A percentile compares a stretch with the other conserved stretches of the same genome.
These are phyloP conservation scores for Chelon labrosus DNA, from an alignment of 2,797 vertebrate genomes.

Conservation along the genomic window DNA sequence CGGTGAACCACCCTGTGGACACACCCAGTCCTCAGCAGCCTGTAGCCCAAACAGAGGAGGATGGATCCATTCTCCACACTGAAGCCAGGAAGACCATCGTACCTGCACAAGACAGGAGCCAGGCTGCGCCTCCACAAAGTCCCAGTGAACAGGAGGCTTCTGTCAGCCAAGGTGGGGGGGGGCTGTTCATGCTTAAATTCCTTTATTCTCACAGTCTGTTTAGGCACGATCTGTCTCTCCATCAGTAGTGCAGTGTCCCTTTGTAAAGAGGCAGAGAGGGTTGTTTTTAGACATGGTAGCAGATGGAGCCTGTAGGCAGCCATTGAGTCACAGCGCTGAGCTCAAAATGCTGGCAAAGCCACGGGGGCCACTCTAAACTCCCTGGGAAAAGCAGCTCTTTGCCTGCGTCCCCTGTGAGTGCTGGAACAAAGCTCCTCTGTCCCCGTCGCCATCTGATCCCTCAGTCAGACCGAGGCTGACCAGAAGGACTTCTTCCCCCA, in stretches of 20 bases:
- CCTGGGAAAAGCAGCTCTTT: conserved; percentile 65
- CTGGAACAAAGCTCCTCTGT: conserved; percentile 82
- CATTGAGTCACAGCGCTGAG: conserved; percentile 53
- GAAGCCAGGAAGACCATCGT: conserved; percentile 73
- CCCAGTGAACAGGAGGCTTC: conserved; percentile 68
- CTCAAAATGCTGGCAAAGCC: conserved; percentile 50
- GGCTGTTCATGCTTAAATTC: background rate
- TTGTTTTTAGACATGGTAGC: conserved; percentile 36
- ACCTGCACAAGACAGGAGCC: conserved; percentile 58
- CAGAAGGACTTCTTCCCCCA: conserved; percentile 3
- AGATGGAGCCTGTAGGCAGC: conserved; percentile 71
- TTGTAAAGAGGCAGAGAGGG: conserved; percentile 30
- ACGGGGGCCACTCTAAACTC: conserved; percentile 49
- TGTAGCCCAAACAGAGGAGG: conserved; percentile 57
- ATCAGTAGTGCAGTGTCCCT: conserved; percentile 13
- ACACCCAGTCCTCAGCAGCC: conserved; percentile 57
- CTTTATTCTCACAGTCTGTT: background rate
- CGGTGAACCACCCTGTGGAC: conserved; percentile 79
- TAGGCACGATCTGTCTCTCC: background rate
- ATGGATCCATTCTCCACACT: conserved; percentile 58
- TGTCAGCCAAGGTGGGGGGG: conserved; percentile 85
- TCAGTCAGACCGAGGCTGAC: conserved; percentile 43
- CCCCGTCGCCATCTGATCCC: conserved; percentile 75
- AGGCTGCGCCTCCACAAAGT: conserved; percentile 68
- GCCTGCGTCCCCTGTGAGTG: conserved; percentile 39